A percentile compares a stretch with the other conserved stretches of the same genome.
Evolutionary conservation across 1,140 invertebrate species (phyloP).

Genomic region (Scaptomyza hsui): DNA sequence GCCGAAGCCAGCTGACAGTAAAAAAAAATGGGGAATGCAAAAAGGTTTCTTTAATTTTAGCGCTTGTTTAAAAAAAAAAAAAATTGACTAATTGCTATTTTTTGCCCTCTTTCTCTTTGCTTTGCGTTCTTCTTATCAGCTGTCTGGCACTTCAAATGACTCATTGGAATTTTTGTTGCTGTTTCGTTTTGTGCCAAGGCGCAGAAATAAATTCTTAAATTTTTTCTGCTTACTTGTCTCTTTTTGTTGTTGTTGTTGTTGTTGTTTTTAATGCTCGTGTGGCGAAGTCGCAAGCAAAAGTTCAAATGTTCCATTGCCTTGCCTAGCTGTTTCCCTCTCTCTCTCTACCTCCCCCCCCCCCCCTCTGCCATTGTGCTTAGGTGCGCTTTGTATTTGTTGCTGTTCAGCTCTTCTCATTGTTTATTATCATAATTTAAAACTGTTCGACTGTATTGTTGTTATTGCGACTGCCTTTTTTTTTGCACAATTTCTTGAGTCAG

Average conservation of each 20-base stretch:
- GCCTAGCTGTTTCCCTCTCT: not conserved
- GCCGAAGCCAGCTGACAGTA: not conserved
- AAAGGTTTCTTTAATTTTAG: constrained; percentile 23
- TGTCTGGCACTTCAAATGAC: constrained; percentile 6
- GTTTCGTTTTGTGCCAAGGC: constrained; percentile 3
- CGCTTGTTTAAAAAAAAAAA: constrained; percentile 3
- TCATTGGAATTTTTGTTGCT: constrained; percentile 35
- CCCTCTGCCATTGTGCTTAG: constrained; percentile 1
- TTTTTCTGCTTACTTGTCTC: constrained; percentile 1
- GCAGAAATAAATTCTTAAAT: constrained; percentile 30
- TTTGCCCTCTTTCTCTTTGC: not conserved
- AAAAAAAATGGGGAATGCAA: not conserved
- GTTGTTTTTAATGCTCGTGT: not conserved
- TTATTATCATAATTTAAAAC: constrained; percentile 57
- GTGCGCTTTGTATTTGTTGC: constrained; percentile 32
- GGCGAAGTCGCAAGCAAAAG: constrained; percentile 31
- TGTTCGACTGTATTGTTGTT: constrained; percentile 16
- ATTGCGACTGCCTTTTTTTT: constrained; percentile 18
- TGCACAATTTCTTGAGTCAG: constrained; percentile 44
- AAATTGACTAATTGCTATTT: constrained; percentile 66
- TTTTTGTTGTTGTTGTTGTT: too few species aligned
- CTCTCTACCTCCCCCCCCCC: not conserved
- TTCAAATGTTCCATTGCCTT: constrained; percentile 33
- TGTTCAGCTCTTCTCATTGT: constrained; percentile 20
- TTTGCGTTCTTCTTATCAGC: constrained; percentile 27